Conservation (phyloP, 1,140 invertebrate genomes). For the Drosophila azteca region DNA sequence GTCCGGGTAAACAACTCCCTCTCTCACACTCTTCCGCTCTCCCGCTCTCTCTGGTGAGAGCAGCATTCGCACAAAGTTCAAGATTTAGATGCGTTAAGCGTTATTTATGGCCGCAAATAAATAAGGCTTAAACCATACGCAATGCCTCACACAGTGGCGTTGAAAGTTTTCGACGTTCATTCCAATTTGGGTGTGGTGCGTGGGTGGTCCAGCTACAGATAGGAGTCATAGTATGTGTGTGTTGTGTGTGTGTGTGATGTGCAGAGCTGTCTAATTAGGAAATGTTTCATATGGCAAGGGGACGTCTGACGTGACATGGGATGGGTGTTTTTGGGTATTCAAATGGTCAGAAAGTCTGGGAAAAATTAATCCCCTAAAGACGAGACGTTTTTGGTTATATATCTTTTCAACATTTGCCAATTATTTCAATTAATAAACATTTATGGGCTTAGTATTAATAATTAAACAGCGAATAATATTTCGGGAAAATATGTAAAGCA, state of each 20-base stretch:
- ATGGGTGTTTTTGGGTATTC: constrained; percentile 24
- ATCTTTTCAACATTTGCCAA: too few species aligned
- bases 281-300: constrained; percentile 3
- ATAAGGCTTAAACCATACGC: constrained; percentile 82
- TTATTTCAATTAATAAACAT: too few species aligned
- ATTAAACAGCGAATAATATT: too few species aligned
- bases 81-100: constrained; percentile 82
- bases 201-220: background rate
- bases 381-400: too few species aligned
- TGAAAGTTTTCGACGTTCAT: constrained; percentile 81
- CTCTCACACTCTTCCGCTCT: constrained; percentile 9
- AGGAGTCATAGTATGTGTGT: background rate
- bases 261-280: constrained; percentile 44
- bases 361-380: too few species aligned
- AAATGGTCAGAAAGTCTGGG: constrained; percentile 4
- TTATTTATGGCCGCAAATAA: constrained; percentile 82
- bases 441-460: too few species aligned
- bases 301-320: constrained; percentile 2
- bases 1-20: constrained; percentile 69
- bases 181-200: constrained; percentile 58
- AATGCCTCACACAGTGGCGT: constrained; percentile 81
- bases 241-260: constrained; percentile 12
- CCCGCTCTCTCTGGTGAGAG: constrained; percentile 2
- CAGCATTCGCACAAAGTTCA: constrained; percentile 71
- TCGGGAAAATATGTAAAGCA: too few species aligned